Conservation (phyloP, 2,113 vertebrate genomes). For the Phyllopteryx taeniolatus region DNA sequence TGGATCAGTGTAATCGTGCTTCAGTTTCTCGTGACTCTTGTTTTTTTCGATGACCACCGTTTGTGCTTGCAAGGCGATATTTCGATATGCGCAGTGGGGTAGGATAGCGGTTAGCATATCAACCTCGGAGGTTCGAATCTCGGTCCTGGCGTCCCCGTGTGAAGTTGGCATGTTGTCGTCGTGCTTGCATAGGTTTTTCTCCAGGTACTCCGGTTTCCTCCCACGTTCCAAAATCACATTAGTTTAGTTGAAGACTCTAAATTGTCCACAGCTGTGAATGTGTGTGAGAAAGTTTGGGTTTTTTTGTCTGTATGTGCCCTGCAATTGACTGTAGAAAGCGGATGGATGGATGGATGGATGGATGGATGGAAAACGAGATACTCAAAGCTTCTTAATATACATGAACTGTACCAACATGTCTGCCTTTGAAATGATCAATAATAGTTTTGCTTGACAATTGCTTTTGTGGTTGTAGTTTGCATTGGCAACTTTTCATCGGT, state of each 20-base stretch:
- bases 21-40: slow-evolving; percentile 9
- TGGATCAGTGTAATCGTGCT: slow-evolving; percentile 20
- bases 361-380: too few species aligned
- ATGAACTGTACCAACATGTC: too few species aligned
- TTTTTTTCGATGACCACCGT: slow-evolving; percentile 5
- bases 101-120: too few species aligned
- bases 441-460: neutral
- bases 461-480: neutral
- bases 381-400: too few species aligned
- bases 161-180: too few species aligned
- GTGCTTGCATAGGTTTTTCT: too few species aligned
- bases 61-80: neutral
- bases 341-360: too few species aligned
- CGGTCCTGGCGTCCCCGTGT: too few species aligned
- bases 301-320: neutral
- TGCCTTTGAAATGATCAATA: neutral
- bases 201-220: neutral
- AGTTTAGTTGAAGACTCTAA: neutral
- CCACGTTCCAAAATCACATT: neutral
- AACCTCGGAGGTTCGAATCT: too few species aligned
- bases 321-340: neutral
- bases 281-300: neutral
- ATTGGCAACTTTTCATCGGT: too few species aligned
- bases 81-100: neutral
- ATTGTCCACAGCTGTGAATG: neutral